These are phyloP conservation scores for Planococcus citri DNA, from an alignment of 1,140 invertebrate species.

Conservation along the genomic window DNA sequence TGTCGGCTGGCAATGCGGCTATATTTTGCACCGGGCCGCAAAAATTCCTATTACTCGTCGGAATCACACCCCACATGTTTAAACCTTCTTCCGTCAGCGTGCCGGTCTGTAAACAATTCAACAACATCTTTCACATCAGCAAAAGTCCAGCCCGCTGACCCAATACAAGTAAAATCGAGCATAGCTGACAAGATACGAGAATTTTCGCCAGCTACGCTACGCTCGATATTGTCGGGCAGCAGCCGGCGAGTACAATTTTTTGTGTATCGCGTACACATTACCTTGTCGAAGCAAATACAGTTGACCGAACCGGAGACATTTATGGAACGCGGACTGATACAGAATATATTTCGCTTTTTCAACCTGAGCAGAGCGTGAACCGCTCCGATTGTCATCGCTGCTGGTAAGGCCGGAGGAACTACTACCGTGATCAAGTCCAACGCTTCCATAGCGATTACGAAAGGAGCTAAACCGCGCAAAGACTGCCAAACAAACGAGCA, in stretches of 20 bases:
- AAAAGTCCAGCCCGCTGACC: background rate
- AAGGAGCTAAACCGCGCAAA: slow-evolving; percentile 39
- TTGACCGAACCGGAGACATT: slow-evolving; percentile 83
- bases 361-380: slow-evolving; percentile 71
- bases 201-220: background rate
- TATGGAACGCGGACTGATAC: slow-evolving; percentile 78
- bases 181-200: background rate
- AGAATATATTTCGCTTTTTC: slow-evolving; percentile 68
- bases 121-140: slow-evolving; percentile 25
- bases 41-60: slow-evolving; percentile 44
- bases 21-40: slow-evolving; percentile 44
- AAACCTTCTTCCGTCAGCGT: slow-evolving; percentile 89
- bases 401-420: slow-evolving; percentile 83
- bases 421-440: slow-evolving; percentile 90
- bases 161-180: background rate
- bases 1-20: slow-evolving; percentile 34
- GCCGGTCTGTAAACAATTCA: slow-evolving; percentile 61
- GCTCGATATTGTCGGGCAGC: too few species aligned
- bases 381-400: slow-evolving; percentile 84
- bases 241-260: too few species aligned
- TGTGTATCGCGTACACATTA: too few species aligned
- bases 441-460: slow-evolving; percentile 60
- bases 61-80: slow-evolving; percentile 78
- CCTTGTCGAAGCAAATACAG: slow-evolving; percentile 91
- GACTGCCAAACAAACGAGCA: slow-evolving; percentile 22